phyloP scores from a whole-genome alignment of 1,140 invertebrate genomes.

The Temnothorax longispinosus region DNA sequence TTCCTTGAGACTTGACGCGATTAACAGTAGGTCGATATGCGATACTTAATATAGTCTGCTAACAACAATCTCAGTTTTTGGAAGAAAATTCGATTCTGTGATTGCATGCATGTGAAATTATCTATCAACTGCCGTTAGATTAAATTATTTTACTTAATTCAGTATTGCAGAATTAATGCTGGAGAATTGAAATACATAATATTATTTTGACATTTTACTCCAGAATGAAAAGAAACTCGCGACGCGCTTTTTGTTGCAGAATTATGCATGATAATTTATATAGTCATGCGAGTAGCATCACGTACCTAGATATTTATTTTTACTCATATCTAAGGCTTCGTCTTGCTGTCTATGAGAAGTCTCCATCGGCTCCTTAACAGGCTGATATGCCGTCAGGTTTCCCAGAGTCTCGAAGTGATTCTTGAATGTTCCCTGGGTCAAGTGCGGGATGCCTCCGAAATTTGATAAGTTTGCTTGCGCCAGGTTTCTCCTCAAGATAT shows the following conservation, averaged over 20 bases:
- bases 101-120: not conserved
- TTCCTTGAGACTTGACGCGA: not conserved
- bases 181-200: not conserved
- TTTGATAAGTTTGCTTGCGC: slow-evolving; percentile 80
- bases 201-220: not conserved
- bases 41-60: not conserved
- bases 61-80: not conserved
- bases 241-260: not conserved
- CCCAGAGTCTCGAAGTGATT: slow-evolving; percentile 72
- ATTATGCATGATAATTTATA: not conserved
- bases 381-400: slow-evolving; percentile 74
- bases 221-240: not conserved
- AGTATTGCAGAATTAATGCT: not conserved
- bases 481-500: slow-evolving; percentile 79
- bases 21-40: not conserved
- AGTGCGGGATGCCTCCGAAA: slow-evolving; percentile 73
- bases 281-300: not conserved
- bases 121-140: not conserved
- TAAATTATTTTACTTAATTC: slow-evolving; percentile 3
- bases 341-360: slow-evolving; percentile 80
- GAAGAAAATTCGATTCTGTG: not conserved
- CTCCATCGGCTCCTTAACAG: slow-evolving; percentile 76
- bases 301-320: slow-evolving; percentile 84
- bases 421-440: slow-evolving; percentile 75
- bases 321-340: slow-evolving; percentile 85